Base-by-base conservation (phyloP, 1,140 invertebrate genomes). In the Manduca sexta region DNA sequence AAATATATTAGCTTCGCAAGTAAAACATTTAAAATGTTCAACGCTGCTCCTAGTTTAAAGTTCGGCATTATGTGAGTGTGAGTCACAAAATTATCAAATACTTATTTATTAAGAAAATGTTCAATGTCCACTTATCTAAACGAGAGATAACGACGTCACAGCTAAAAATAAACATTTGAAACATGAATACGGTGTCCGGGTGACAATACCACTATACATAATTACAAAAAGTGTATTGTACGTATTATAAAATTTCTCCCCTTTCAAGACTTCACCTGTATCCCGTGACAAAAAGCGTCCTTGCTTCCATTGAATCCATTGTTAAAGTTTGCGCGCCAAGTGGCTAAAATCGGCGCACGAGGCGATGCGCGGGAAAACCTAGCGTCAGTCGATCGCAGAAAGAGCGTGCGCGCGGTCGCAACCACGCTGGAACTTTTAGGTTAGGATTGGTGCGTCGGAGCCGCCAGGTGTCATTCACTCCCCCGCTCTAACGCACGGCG, bases 321-420 rank as follows among this genome's bases (percentile, higher is more conserved):
- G 75, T 80, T 71, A 60, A 67, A 65, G 63, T 77, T 83, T 75
- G 76, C 77, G 79, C 79, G 81, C 77, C 72, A 85, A 84, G 77
- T 78, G 74, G 75, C 77, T 75, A 70, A 83, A 81, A 78, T 79
- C 69, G 67, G 65, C 70, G 70, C 72, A 70, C 53, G 69, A 60
- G 67, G 61, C 63, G 59, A 64, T 61, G 78, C 81, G 78, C 81
- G 78, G 76, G 81, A 81, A 82, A 79, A 63, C 3, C 17, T 51
- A 63, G 77, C 75, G 72, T 82, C 77, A 80, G 75, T 80, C 74
- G 65, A 44, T 55, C 49, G 56, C 45, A 64, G 63, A 56, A 56
- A 51, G 50, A 59, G 64, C 62, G 60, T 60, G 70, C 68, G 80
- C 64, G 69, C 69, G 74, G 69, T 76, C 74, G 81, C 66, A 37